These are phyloP conservation scores for Sepiola atlantica DNA, from an alignment of 2,888 invertebrate genomes.

Conservation along the genomic window DNA sequence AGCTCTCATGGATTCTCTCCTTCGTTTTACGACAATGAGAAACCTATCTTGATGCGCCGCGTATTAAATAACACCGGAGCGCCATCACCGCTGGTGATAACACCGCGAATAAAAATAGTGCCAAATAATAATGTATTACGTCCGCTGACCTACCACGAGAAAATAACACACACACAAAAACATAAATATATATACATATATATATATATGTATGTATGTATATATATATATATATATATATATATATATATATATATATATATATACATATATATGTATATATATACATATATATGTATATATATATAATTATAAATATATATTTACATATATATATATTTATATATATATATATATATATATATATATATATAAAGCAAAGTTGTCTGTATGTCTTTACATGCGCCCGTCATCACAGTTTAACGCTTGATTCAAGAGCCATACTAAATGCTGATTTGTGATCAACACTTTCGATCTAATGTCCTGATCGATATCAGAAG, in stretches of 20 bases:
- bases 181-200: background rate
- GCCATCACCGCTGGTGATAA: background rate
- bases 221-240: background rate
- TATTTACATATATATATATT: too few relatives aligned
- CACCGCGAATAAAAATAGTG: background rate
- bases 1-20: background rate
- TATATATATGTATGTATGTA: background rate
- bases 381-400: too few relatives aligned
- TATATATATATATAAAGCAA: too few relatives aligned
- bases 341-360: too few relatives aligned
- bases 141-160: background rate
- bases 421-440: too few relatives aligned
- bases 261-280: background rate
- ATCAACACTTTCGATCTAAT: too few relatives aligned
- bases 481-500: too few relatives aligned
- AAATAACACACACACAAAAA: background rate
- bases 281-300: background rate
- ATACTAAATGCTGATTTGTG: too few relatives aligned
- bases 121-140: background rate
- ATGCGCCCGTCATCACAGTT: too few relatives aligned
- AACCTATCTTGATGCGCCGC: background rate
- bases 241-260: background rate
- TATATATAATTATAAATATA: background rate
- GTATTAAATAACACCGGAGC: background rate
- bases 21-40: background rate